These are phyloP conservation scores for Nephila pilipes DNA, from an alignment of 1,140 invertebrate species.

Conservation along the genomic window DNA sequence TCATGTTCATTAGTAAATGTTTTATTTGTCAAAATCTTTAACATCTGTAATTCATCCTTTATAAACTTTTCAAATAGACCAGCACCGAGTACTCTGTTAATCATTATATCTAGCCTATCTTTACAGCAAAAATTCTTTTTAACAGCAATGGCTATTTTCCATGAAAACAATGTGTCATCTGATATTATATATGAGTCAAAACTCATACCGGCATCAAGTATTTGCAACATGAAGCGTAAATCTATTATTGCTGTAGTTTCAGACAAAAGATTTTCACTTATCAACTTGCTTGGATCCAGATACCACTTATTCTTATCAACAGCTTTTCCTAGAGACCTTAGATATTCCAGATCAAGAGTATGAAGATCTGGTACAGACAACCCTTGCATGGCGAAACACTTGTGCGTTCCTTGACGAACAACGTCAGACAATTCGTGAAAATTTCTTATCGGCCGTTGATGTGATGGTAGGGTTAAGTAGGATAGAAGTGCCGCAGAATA, in stretches of 20 bases:
- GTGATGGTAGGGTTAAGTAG: not conserved
- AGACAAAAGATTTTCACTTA: not conserved
- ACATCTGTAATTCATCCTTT: not conserved
- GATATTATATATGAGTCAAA: not conserved
- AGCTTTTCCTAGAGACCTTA: not conserved
- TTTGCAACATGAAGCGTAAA: not conserved
- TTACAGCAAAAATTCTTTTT: conserved; percentile 45
- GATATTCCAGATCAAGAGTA: not conserved
- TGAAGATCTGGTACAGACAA: not conserved
- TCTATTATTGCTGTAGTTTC: not conserved
- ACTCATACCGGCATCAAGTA: not conserved
- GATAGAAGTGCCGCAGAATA: not conserved
- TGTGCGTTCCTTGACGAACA: not conserved
- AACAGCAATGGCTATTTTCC: conserved; percentile 15
- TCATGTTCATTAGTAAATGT: not conserved
- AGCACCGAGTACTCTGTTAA: not conserved
- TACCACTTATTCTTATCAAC: conserved; percentile 26
- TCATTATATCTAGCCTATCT: not conserved
- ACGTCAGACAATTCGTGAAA: not conserved
- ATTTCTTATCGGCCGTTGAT: not conserved
- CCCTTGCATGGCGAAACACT: not conserved
- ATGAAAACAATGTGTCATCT: not conserved
- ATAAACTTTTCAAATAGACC: conserved; percentile 1
- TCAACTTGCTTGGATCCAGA: not conserved
- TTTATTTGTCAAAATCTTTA: not conserved